phyloP scores from a whole-genome alignment of 2,113 vertebrate genomes.

The Triplophysa tibetana region DNA sequence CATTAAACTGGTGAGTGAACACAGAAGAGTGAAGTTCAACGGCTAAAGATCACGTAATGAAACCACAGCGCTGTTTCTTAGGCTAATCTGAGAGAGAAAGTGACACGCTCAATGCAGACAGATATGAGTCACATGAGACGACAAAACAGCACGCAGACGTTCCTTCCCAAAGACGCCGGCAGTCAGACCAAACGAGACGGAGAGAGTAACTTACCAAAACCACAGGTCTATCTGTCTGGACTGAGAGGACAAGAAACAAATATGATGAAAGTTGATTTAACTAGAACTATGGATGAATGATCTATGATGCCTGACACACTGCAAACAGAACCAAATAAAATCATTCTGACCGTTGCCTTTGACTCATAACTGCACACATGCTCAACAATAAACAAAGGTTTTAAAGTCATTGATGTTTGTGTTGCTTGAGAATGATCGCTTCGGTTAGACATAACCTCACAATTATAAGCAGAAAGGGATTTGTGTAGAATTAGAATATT shows the following conservation, averaged over 20 bases:
- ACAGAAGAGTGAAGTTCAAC: too few species aligned
- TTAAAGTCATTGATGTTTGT: too few species aligned
- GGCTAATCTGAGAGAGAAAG: constrained; percentile 83
- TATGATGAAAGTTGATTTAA: constrained; percentile 78
- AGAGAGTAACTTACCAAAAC: constrained; percentile 74
- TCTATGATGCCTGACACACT: neutral
- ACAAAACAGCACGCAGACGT: constrained; percentile 83
- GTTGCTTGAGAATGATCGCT: too few species aligned
- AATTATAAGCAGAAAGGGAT: too few species aligned
- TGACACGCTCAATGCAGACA: constrained; percentile 84
- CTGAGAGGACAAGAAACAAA: constrained; percentile 76
- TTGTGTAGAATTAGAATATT: too few species aligned
- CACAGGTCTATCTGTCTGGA: constrained; percentile 81
- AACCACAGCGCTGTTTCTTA: constrained; percentile 56
- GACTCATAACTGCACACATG: too few species aligned
- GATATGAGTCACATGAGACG: constrained; percentile 87
- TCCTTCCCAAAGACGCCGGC: constrained; percentile 64
- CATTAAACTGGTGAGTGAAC: constrained; percentile 82
- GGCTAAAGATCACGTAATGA: too few species aligned
- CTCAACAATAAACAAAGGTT: too few species aligned
- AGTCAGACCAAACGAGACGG: constrained; percentile 78
- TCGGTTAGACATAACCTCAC: too few species aligned
- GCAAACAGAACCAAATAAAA: neutral
- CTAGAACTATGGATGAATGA: constrained; percentile 79
- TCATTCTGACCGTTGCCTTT: neutral